Conservation (phyloP, 2,797 vertebrate genomes). For the Tapirus indicus region DNA sequence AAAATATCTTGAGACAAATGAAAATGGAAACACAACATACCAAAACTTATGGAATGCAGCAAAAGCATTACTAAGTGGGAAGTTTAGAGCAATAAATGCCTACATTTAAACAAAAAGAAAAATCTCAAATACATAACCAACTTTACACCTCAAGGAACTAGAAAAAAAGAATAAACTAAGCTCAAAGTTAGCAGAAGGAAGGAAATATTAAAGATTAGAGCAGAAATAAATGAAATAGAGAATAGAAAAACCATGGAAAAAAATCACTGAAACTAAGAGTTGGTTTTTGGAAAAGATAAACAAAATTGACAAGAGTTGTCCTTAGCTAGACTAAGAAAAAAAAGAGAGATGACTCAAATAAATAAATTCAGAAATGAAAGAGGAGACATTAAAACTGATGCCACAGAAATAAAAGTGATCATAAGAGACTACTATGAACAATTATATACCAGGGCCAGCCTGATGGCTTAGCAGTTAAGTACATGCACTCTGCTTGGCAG, state of each 20-base stretch:
- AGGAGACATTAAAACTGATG: not conserved
- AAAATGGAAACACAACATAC: not conserved
- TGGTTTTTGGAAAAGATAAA: too few relatives aligned
- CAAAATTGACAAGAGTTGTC: not conserved
- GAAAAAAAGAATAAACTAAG: not conserved
- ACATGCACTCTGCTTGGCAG: too few relatives aligned
- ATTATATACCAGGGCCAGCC: too few relatives aligned
- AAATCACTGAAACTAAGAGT: too few relatives aligned
- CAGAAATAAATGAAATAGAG: not conserved
- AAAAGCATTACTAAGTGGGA: not conserved
- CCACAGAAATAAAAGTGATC: not conserved
- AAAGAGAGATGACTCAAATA: not conserved
- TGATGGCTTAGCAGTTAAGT: too few relatives aligned
- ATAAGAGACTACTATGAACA: not conserved
- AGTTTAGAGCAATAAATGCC: not conserved
- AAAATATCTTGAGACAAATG: not conserved
- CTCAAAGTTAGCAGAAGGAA: too few relatives aligned
- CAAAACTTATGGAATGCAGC: too few relatives aligned
- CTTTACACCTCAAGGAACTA: not conserved
- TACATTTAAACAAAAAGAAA: not conserved
- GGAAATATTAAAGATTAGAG: not conserved
- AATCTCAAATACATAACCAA: not conserved
- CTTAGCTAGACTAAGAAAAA: not conserved
- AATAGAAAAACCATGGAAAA: not conserved
- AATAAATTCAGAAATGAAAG: not conserved